Percentiles rank a stretch among this genome's conserved stretches.
phyloP scores from a whole-genome alignment of 2,113 vertebrate genomes.

The Agelaius tricolor region DNA sequence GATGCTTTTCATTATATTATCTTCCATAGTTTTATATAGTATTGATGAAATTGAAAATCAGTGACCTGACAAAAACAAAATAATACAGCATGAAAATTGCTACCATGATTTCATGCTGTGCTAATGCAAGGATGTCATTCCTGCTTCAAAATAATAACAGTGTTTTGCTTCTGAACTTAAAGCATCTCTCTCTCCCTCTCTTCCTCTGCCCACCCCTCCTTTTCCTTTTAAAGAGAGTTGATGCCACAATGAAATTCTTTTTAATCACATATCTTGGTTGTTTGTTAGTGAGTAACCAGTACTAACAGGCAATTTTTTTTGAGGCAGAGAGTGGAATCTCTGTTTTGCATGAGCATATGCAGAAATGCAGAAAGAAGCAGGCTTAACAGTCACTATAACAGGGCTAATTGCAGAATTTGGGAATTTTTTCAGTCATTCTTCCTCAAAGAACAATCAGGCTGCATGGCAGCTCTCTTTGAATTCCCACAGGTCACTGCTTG shows the following conservation, averaged over 20 bases:
- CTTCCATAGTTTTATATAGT: slow-evolving; percentile 49
- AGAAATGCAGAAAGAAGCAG: neutral
- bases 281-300: neutral
- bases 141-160: slow-evolving; percentile 60
- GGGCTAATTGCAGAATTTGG: neutral
- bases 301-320: neutral
- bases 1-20: slow-evolving; percentile 54
- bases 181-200: neutral
- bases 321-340: neutral
- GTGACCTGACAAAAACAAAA: slow-evolving; percentile 72
- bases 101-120: slow-evolving; percentile 68
- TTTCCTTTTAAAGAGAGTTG: neutral
- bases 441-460: neutral
- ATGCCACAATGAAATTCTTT: neutral
- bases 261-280: neutral
- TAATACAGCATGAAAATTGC: slow-evolving; percentile 69
- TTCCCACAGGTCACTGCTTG: neutral
- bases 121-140: slow-evolving; percentile 68
- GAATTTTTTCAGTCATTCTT: neutral
- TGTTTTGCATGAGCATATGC: neutral
- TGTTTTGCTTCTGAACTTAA: slow-evolving; percentile 42
- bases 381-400: neutral
- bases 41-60: slow-evolving; percentile 72
- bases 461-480: neutral
- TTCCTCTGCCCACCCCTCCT: neutral